phyloP scores from a whole-genome alignment of 2,797 vertebrate genomes.

The Myripristis jacobus region DNA sequence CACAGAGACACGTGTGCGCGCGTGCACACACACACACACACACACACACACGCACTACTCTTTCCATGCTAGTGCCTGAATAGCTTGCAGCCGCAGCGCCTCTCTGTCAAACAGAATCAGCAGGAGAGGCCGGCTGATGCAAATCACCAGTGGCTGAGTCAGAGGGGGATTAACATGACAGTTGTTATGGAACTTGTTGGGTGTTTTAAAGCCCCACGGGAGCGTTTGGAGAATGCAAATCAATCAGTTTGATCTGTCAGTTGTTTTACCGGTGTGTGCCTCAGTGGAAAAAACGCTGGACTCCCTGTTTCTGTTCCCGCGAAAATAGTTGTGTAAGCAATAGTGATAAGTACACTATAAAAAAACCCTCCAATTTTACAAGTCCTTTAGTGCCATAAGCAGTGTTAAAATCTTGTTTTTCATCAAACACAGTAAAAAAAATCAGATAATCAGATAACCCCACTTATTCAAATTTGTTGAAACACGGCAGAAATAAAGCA shows the following conservation, averaged over 20 bases:
- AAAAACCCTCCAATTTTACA: too few species aligned
- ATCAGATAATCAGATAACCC: too few species aligned
- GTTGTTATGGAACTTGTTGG: conserved; percentile 12
- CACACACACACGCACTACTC: conserved; percentile 23
- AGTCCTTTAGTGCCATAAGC: too few species aligned
- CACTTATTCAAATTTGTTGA: too few species aligned
- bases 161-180: conserved; percentile 45
- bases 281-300: not conserved
- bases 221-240: conserved; percentile 34
- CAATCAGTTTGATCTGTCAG: conserved; percentile 13
- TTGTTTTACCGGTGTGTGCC: conserved; percentile 8
- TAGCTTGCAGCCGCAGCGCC: conserved; percentile 30
- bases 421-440: too few species aligned
- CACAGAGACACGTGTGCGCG: not conserved
- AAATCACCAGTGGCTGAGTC: conserved; percentile 35
- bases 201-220: conserved; percentile 26
- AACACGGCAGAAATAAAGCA: too few species aligned
- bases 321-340: too few species aligned
- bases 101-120: conserved; percentile 44
- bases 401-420: too few species aligned
- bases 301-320: not conserved
- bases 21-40: not conserved
- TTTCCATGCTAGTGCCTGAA: conserved; percentile 23
- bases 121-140: conserved; percentile 36
- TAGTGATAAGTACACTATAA: too few species aligned